Conservation (phyloP, 2,888 invertebrate genomes). For the Parnassius glacialis region DNA sequence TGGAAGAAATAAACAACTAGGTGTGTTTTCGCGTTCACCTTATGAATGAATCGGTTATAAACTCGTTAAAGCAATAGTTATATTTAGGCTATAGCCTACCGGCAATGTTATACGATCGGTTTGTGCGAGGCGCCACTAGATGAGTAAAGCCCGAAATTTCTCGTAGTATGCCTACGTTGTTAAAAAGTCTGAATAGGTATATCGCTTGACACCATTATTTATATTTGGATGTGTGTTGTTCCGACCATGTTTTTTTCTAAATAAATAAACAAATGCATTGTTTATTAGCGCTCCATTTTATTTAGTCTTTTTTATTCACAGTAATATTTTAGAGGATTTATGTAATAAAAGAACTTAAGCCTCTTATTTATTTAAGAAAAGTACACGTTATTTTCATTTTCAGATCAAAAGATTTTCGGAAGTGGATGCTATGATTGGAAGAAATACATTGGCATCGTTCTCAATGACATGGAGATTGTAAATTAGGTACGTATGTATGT, state of each 20-base stretch:
- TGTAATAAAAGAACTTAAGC: not conserved
- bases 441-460: slow-evolving; percentile 23
- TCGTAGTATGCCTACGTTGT: slow-evolving; percentile 1
- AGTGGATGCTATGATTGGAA: slow-evolving; percentile 20
- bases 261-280: slow-evolving; percentile 10
- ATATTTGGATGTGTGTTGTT: slow-evolving; percentile 8
- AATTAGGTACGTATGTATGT: slow-evolving; percentile 26
- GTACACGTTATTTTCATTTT: slow-evolving; percentile 10
- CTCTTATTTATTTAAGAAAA: not conserved
- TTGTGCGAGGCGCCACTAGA: slow-evolving; percentile 33
- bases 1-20: slow-evolving; percentile 2
- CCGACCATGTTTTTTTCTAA: slow-evolving; percentile 2
- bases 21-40: slow-evolving; percentile 21
- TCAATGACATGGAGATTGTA: slow-evolving; percentile 24
- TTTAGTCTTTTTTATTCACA: not conserved
- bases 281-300: not conserved
- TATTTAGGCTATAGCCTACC: slow-evolving; percentile 38
- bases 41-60: slow-evolving; percentile 33
- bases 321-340: not conserved
- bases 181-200: slow-evolving; percentile 5
- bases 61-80: slow-evolving; percentile 39
- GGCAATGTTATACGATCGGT: slow-evolving; percentile 30
- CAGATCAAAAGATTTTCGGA: slow-evolving; percentile 18
- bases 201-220: slow-evolving; percentile 17
- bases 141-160: slow-evolving; percentile 13